Percentiles rank a stretch among this genome's conserved stretches.
Conservation (phyloP, 2,113 vertebrate genomes). For the Corythaeola cristata region DNA sequence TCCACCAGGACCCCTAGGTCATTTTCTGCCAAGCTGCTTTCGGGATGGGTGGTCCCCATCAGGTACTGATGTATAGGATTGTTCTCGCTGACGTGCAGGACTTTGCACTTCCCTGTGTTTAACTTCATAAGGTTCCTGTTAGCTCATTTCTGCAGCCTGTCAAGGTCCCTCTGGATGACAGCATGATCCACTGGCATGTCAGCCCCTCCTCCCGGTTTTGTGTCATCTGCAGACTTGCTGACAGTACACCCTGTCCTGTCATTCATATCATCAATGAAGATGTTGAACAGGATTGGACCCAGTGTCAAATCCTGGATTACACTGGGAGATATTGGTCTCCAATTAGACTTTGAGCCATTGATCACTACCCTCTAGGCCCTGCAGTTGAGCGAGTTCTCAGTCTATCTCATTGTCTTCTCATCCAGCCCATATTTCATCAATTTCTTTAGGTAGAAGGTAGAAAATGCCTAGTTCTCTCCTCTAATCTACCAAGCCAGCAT, state of each 20-base stretch:
- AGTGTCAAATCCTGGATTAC: not conserved
- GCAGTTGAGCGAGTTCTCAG: not conserved
- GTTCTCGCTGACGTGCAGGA: too few relatives aligned
- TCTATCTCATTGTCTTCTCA: not conserved
- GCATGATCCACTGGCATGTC: too few relatives aligned
- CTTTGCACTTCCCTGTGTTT: too few relatives aligned
- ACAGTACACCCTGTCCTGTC: not conserved
- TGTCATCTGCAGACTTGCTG: not conserved
- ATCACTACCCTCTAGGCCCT: not conserved
- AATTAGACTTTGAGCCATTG: not conserved
- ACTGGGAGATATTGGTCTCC: not conserved
- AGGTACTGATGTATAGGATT: not conserved
- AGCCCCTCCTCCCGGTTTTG: too few relatives aligned
- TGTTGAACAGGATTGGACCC: not conserved
- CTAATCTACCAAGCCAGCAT: not conserved
- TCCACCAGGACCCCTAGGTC: too few relatives aligned
- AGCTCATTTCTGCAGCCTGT: too few relatives aligned
- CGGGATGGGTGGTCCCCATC: too few relatives aligned
- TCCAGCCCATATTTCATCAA: not conserved
- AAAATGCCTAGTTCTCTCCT: not conserved
- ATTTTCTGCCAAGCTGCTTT: too few relatives aligned
- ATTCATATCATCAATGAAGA: not conserved
- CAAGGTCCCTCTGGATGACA: too few relatives aligned
- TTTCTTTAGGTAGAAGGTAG: too few relatives aligned
- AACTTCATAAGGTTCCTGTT: too few relatives aligned